Conservation (phyloP, 1,140 invertebrate species). For the Zelostemma sp. region DNA sequence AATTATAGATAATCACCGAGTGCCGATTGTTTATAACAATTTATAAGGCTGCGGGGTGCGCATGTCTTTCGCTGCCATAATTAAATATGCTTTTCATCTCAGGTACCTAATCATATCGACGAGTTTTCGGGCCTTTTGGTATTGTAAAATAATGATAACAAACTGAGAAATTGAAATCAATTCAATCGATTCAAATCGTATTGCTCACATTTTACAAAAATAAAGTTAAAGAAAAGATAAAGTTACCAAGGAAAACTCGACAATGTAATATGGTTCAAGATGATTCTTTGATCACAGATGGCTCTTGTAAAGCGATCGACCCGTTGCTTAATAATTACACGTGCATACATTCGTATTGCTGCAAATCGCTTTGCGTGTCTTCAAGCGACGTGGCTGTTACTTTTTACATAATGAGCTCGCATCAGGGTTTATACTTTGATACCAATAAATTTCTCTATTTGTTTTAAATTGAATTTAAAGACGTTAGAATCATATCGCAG, state of each 20-base stretch:
- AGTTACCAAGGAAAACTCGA: conserved; percentile 28
- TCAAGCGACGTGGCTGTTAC: conserved; percentile 32
- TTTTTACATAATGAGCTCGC: conserved; percentile 29
- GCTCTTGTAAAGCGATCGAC: conserved; percentile 28
- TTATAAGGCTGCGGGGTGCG: conserved; percentile 27
- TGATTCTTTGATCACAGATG: conserved; percentile 41
- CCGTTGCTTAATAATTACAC: conserved; percentile 22
- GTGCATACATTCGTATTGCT: not conserved
- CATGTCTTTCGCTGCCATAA: conserved; percentile 31
- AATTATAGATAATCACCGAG: conserved; percentile 25
- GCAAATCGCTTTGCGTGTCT: conserved; percentile 20
- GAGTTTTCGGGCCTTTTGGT: too few species aligned
- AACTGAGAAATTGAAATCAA: too few species aligned
- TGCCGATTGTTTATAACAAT: conserved; percentile 26
- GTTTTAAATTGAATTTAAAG: conserved; percentile 15
- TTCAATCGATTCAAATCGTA: too few species aligned
- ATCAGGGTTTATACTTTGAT: conserved; percentile 27
- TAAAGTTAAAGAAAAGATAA: not conserved
- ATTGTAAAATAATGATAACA: too few species aligned
- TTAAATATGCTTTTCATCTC: conserved; percentile 27
- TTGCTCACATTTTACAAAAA: not conserved
- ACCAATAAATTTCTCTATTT: conserved; percentile 25
- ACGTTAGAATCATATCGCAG: too few species aligned
- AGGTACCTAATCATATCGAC: conserved; percentile 32
- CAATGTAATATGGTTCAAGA: conserved; percentile 25